Conservation (phyloP, 2,888 invertebrate species). For the Leptinotarsa tumamoca region DNA sequence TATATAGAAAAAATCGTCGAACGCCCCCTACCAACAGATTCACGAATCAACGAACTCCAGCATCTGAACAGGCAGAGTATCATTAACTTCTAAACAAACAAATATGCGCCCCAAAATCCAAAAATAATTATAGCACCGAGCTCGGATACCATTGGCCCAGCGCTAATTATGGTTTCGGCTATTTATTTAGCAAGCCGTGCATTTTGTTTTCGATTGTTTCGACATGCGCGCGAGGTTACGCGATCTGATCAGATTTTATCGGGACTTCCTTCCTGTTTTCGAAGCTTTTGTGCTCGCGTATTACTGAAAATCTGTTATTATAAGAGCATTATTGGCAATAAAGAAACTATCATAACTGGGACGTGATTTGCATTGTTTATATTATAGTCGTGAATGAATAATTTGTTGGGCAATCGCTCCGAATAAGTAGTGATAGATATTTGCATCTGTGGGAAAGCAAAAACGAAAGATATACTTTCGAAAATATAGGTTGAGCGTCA, state of each 20-base stretch:
- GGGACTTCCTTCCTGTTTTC: constrained; percentile 59
- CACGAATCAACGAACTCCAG: background rate
- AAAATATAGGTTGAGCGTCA: too few relatives aligned
- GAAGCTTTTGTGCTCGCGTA: constrained; percentile 51
- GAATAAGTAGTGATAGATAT: background rate
- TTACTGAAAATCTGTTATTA: constrained; percentile 59
- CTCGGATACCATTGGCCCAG: constrained; percentile 27
- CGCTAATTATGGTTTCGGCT: constrained; percentile 26
- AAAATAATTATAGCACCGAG: constrained; percentile 23
- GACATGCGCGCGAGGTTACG: constrained; percentile 49
- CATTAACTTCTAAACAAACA: constrained; percentile 37
- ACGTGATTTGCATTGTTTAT: constrained; percentile 55
- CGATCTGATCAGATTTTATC: constrained; percentile 60
- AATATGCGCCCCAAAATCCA: constrained; percentile 27
- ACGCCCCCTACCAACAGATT: background rate
- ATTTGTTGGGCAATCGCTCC: constrained; percentile 41
- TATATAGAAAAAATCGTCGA: background rate
- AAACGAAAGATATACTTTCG: background rate
- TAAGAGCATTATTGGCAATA: constrained; percentile 56
- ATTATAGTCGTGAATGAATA: constrained; percentile 49
- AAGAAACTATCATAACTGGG: constrained; percentile 54
- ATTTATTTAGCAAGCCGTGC: constrained; percentile 43
- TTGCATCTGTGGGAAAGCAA: background rate
- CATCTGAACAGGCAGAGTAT: background rate
- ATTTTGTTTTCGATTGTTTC: constrained; percentile 61